These are phyloP conservation scores for Paratilapia polleni DNA, from an alignment of 2,113 vertebrate genomes.

Conservation along the genomic window DNA sequence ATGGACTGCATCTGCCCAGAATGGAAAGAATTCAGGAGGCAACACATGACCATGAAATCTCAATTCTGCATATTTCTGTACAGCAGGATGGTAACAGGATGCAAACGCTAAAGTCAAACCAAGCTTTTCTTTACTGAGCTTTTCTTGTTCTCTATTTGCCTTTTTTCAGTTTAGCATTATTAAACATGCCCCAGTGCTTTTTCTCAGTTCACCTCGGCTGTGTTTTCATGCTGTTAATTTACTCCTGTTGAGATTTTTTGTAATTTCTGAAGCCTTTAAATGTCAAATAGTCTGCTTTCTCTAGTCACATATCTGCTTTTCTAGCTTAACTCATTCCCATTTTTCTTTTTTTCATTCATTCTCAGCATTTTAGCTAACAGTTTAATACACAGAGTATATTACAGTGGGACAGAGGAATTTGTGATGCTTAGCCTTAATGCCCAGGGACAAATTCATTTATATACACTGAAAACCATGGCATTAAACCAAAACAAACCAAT, in stretches of 20 bases:
- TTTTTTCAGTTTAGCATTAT: neutral
- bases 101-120: neutral
- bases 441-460: neutral
- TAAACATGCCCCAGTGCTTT: neutral
- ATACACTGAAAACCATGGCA: neutral
- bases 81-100: neutral
- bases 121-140: neutral
- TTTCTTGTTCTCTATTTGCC: neutral
- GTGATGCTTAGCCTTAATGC: neutral
- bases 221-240: neutral
- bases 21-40: neutral
- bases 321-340: neutral
- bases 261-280: slow-evolving; percentile 16
- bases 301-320: neutral
- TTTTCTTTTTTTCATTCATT: neutral
- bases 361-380: neutral
- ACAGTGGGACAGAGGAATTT: neutral
- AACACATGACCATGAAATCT: neutral
- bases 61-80: neutral
- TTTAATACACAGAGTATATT: neutral
- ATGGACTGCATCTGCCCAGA: neutral
- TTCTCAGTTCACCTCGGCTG: neutral
- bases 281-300: slow-evolving; percentile 6
- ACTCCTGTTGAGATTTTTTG: neutral
- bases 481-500: neutral